Evolutionary conservation across 2,113 vertebrate species (phyloP).

Genomic region (Lophura nycthemera): DNA sequence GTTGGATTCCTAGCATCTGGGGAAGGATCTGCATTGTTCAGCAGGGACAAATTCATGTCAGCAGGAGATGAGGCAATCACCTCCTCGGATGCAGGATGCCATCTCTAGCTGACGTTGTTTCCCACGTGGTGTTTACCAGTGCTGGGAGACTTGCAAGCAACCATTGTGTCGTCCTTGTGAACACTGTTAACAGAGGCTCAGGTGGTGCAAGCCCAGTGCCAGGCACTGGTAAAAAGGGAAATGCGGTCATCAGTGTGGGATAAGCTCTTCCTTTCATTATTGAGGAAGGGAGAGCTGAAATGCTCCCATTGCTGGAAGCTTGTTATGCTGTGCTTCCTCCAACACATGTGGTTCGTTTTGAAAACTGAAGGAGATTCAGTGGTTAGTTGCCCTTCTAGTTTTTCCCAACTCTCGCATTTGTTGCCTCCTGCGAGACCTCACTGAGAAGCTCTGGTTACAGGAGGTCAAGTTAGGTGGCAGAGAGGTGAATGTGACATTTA

Average conservation of each 20-base stretch:
- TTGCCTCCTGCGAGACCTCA: neutral
- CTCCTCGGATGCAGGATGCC: neutral
- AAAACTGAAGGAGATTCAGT: neutral
- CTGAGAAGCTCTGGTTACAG: neutral
- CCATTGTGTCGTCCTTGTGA: constrained; percentile 68
- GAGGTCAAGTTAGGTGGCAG: neutral
- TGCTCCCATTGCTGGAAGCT: neutral
- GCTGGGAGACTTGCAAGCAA: constrained; percentile 42
- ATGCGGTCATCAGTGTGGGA: neutral
- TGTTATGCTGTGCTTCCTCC: neutral
- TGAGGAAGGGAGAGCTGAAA: neutral
- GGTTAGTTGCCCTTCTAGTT: neutral
- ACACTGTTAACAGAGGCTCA: constrained; percentile 35
- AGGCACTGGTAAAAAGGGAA: neutral
- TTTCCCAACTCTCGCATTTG: neutral
- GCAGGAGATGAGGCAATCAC: constrained; percentile 37
- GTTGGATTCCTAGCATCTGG: neutral
- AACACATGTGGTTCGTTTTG: neutral
- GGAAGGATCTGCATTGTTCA: neutral
- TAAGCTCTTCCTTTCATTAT: neutral
- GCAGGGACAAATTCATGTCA: neutral
- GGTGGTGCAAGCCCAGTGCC: neutral
- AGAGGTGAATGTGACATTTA: neutral
- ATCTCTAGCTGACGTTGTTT: constrained; percentile 48
- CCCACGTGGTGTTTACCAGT: constrained; percentile 68